Percentiles rank a stretch among this genome's conserved stretches.
Evolutionary conservation across 2,797 vertebrate species (phyloP).

Genomic region (Sparidentex hasta): DNA sequence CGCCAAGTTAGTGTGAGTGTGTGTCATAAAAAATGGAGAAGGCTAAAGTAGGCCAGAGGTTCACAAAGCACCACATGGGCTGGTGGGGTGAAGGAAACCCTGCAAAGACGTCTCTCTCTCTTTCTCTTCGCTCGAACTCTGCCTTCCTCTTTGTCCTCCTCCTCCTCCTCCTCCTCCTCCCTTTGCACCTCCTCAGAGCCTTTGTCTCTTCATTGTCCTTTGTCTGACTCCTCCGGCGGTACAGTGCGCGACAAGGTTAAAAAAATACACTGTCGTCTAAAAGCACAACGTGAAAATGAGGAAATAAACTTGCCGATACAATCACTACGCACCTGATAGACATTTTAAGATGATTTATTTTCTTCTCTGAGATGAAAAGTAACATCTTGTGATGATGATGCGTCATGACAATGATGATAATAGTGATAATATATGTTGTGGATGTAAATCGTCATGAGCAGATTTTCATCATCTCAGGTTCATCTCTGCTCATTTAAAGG

Average conservation of each 20-base stretch:
- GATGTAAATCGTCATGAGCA: no score
- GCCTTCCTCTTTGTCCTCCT: constrained; percentile 15
- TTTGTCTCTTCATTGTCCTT: not conserved
- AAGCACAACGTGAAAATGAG: not conserved
- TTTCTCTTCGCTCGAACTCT: not conserved
- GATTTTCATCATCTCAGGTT: no score
- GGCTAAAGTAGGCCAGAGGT: constrained; percentile 76
- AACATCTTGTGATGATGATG: no score
- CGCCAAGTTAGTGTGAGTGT: constrained; percentile 14
- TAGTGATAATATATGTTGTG: no score
- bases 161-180: not conserved
- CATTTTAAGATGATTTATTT: not conserved
- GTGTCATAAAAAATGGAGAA: constrained; percentile 60
- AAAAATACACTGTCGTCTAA: not conserved
- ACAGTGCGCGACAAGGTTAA: not conserved
- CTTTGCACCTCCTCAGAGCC: not conserved
- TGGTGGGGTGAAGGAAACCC: constrained; percentile 14
- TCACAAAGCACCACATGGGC: constrained; percentile 45
- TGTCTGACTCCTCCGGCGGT: not conserved
- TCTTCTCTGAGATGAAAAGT: no score
- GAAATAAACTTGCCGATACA: no score
- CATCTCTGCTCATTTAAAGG: no score
- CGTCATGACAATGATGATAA: not conserved
- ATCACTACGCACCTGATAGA: no score
- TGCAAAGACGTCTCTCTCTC: constrained; percentile 1